Evolutionary conservation across 2,888 invertebrate species (phyloP), one percentile per base, ranked within the genome.

Genomic region (Ormyrus nitidulus): DNA sequence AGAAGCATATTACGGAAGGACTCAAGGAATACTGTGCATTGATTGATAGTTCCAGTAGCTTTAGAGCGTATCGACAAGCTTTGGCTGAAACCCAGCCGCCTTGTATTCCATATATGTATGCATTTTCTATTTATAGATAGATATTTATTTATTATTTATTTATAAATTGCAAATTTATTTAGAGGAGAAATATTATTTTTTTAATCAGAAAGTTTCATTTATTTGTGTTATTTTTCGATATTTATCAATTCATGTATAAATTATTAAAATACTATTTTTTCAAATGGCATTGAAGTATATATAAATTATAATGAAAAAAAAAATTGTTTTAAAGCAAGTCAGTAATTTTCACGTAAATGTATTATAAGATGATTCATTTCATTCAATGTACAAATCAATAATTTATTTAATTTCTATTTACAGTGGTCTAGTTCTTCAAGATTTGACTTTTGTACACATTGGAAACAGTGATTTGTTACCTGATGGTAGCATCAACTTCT

Each of bases 71-170:
- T 91, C 93, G 99, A 75, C 96, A 96, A 90, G 98, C 98, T 66
- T 92, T 99, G 84, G 95, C 97, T 6, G 98, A 98, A 89, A 98
- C 99, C 6, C 96, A 96, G 89, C 98, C 99, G 53, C 99, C 99
- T 53, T 99, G 99, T 91, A 98, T 99, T 92, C 99, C 99, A 5
- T 99, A 99, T 91, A 98, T 99, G 99, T 99, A 92, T 94, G 96
- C 34, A 34, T 34, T 34, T 34, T 34, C 4, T 34, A 34, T 34
- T 34, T 34, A 34, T 34, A 34, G 4, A 34, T 9, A 46, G 9
- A 61, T 56, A 56, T 58, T 65, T 19, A 6, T 7, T 56, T 8
- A 44, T 13, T 53, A 64, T 61, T 6, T 19, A 46, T 62, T 72
- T 7, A 10, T 19, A 0, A 44, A n/a, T 3, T 2, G 6, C 11